Conservation (phyloP, 1,140 invertebrate species). For the Zaprionus vittiger region DNA sequence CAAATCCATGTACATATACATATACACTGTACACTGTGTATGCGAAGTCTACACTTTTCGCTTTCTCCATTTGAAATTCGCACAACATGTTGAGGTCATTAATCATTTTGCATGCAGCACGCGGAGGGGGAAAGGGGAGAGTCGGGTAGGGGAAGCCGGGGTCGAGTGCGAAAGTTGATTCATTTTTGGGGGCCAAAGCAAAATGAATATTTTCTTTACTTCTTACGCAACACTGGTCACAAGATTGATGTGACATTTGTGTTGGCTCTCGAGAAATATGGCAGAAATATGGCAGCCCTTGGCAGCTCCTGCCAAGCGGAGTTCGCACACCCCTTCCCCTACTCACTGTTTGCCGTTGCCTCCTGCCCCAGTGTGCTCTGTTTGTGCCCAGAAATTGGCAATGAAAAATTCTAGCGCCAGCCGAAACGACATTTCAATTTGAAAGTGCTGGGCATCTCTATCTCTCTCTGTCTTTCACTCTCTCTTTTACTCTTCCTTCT, state of each 20-base stretch:
- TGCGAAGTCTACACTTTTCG: conserved; percentile 8
- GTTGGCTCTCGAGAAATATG: conserved; percentile 66
- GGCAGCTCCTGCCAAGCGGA: conserved; percentile 37
- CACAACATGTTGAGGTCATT: conserved; percentile 61
- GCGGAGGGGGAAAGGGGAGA: conserved; percentile 1
- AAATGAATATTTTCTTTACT: conserved; percentile 80
- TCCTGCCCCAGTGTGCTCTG: not conserved
- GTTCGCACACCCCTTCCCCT: not conserved
- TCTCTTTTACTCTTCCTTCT: conserved; percentile 8
- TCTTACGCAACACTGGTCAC: conserved; percentile 78
- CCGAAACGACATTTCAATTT: conserved; percentile 80
- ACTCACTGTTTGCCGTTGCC: not conserved
- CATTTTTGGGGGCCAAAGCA: conserved; percentile 50
- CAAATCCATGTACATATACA: conserved; percentile 6
- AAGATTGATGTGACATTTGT: conserved; percentile 83
- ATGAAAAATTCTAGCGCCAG: conserved; percentile 80
- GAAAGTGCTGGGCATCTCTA: conserved; percentile 62
- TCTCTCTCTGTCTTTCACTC: not conserved
- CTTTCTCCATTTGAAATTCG: conserved; percentile 65
- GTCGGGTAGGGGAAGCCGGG: not conserved
- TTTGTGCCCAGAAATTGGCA: conserved; percentile 65
- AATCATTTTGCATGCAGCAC: conserved; percentile 64
- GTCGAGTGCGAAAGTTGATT: conserved; percentile 63
- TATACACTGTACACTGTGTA: not conserved
- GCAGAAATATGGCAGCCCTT: conserved; percentile 75